These are phyloP conservation scores for Orientallactaga bullata DNA, from an alignment of 2,113 vertebrate genomes.

Conservation along the genomic window DNA sequence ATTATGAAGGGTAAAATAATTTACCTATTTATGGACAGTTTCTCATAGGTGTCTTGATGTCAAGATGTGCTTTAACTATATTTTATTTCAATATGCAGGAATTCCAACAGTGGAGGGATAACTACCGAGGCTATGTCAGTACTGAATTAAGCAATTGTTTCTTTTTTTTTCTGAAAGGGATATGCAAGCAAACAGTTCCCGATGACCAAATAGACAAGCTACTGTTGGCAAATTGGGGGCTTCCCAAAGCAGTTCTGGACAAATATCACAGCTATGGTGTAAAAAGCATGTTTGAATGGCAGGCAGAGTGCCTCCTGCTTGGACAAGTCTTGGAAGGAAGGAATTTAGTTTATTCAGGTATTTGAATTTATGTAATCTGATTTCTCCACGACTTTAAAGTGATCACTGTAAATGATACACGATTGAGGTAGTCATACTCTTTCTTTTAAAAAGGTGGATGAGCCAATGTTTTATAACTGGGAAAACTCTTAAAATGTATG, in stretches of 20 bases:
- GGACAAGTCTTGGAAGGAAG: constrained; percentile 94
- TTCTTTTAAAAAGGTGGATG: constrained; percentile 22
- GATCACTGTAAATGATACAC: not conserved
- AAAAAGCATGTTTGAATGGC: constrained; percentile 97
- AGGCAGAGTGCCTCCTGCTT: constrained; percentile 96
- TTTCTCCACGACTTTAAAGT: constrained; percentile 50
- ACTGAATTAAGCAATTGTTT: constrained; percentile 17
- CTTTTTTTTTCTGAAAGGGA: constrained; percentile 84
- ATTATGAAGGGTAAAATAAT: not conserved
- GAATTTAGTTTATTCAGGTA: constrained; percentile 98
- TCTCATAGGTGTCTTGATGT: not conserved
- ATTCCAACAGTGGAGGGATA: not conserved
- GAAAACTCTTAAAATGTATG: constrained; percentile 33
- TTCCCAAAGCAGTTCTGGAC: constrained; percentile 92
- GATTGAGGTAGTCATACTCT: not conserved
- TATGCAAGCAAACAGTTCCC: constrained; percentile 85
- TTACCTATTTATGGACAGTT: not conserved
- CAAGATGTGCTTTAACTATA: not conserved
- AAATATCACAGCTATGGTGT: constrained; percentile 93
- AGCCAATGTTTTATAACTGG: not conserved
- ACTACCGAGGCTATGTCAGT: not conserved
- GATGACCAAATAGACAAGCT: constrained; percentile 90
- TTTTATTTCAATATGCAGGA: not conserved
- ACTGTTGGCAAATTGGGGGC: constrained; percentile 95
- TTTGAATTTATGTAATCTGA: constrained; percentile 50